These are phyloP conservation scores for Megalopta genalis DNA, from an alignment of 1,140 invertebrate species.

Conservation along the genomic window DNA sequence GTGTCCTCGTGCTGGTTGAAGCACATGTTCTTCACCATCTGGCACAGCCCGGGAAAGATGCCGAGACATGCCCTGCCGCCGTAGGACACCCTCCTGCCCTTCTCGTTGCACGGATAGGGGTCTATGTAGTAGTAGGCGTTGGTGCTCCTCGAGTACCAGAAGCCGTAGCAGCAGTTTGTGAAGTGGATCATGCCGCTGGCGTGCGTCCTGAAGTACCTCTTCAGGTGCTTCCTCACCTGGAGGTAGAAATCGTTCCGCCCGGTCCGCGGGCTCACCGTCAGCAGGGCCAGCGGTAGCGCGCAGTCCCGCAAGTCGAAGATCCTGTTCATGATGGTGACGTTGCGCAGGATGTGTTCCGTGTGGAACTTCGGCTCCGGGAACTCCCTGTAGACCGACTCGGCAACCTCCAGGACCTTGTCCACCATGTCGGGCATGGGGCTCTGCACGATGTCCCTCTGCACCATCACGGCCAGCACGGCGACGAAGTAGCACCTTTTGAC, in stretches of 20 bases:
- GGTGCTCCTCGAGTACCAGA: slow-evolving; percentile 73
- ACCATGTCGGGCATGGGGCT: slow-evolving; percentile 70
- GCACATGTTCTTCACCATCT: slow-evolving; percentile 72
- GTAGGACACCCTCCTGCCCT: slow-evolving; percentile 57
- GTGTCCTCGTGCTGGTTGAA: slow-evolving; percentile 65
- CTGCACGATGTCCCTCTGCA: slow-evolving; percentile 75
- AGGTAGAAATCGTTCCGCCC: slow-evolving; percentile 52
- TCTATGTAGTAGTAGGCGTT: slow-evolving; percentile 75
- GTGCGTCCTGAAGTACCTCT: slow-evolving; percentile 64
- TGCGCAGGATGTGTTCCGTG: slow-evolving; percentile 70
- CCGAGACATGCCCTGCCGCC: slow-evolving; percentile 67
- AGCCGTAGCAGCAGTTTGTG: slow-evolving; percentile 77
- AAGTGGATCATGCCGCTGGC: slow-evolving; percentile 74
- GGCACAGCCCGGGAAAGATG: slow-evolving; percentile 67
- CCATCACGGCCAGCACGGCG: slow-evolving; percentile 68
- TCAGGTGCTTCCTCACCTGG: slow-evolving; percentile 59
- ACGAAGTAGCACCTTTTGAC: slow-evolving; percentile 76
- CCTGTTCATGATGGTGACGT: slow-evolving; percentile 72
- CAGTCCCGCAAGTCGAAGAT: slow-evolving; percentile 74
- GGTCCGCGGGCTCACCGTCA: slow-evolving; percentile 49
- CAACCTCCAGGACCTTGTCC: slow-evolving; percentile 72
- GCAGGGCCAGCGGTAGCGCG: slow-evolving; percentile 55
- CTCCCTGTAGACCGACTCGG: slow-evolving; percentile 68
- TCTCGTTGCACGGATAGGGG: slow-evolving; percentile 71
- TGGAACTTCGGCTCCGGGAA: slow-evolving; percentile 68